Evolutionary conservation across 35 echinoderm and acorn worm genomes (phyloP).

Genomic region (Amphiura filiformis): DNA sequence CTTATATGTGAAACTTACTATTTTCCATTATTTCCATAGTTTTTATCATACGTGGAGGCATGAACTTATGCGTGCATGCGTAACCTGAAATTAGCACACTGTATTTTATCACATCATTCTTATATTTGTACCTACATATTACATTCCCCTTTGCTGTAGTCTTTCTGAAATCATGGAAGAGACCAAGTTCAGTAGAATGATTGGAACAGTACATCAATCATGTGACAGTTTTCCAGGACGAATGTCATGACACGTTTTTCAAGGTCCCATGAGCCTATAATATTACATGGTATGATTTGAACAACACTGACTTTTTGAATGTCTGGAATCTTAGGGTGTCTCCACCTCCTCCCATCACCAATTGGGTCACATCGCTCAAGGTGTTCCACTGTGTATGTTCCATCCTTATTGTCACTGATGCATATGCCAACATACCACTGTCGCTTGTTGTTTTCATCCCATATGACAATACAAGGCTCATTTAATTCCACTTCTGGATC

Average conservation of each 20-base stretch:
- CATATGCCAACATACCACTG: not conserved
- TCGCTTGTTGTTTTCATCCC: not conserved
- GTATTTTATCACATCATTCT: too few species aligned
- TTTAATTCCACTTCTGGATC: conserved; percentile 3
- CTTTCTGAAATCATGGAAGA: not conserved
- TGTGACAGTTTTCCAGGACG: not conserved
- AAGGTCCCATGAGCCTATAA: conserved; percentile 5
- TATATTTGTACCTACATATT: too few species aligned
- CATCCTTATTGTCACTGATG: not conserved
- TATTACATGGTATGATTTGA: conserved; percentile 15
- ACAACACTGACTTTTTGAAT: not conserved
- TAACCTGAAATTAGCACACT: too few species aligned
- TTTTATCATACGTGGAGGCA: too few species aligned
- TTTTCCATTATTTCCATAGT: too few species aligned
- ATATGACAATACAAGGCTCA: conserved; percentile 12
- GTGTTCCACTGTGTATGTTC: not conserved
- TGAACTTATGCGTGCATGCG: too few species aligned
- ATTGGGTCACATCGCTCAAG: too few species aligned
- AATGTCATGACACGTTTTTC: not conserved
- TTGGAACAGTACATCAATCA: conserved; percentile 10
- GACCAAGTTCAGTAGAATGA: not conserved
- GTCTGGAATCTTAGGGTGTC: not conserved
- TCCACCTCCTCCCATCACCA: not conserved
- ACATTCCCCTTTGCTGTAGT: too few species aligned
- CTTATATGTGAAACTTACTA: too few species aligned